phyloP scores from a whole-genome alignment of 2,888 invertebrate genomes.

The Lasioglossum figueresi region DNA sequence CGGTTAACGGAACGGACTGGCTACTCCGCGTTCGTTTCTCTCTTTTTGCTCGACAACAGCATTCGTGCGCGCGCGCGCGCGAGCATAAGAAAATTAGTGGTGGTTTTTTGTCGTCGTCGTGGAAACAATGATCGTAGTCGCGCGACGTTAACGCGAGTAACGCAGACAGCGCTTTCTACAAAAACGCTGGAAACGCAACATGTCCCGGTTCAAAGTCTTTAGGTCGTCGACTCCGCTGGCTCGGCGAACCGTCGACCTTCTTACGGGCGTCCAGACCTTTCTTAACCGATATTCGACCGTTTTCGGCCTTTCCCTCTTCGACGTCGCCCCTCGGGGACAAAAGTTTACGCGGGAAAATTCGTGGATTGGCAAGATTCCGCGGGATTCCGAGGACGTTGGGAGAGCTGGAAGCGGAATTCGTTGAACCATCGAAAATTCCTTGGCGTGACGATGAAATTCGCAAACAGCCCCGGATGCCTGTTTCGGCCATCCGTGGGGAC shows the following conservation, averaged over 20 bases:
- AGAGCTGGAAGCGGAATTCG: not conserved
- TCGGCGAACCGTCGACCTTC: constrained; percentile 71
- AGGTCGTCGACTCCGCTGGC: constrained; percentile 64
- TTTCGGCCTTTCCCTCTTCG: constrained; percentile 19
- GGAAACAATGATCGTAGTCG: constrained; percentile 47
- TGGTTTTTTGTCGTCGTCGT: constrained; percentile 3
- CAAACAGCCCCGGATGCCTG: not conserved
- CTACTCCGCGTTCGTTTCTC: not conserved
- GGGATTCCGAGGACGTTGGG: not conserved
- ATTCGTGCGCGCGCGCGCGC: not conserved
- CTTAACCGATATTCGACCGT: constrained; percentile 57
- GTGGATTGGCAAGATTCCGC: not conserved
- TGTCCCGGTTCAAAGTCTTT: constrained; percentile 72
- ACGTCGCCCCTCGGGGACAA: no score
- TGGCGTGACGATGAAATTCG: not conserved
- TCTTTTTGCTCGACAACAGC: not conserved
- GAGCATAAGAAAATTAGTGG: constrained; percentile 3
- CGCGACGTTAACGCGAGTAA: constrained; percentile 50
- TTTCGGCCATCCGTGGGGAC: not conserved
- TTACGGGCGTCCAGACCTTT: constrained; percentile 70
- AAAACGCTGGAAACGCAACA: constrained; percentile 68
- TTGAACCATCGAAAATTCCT: not conserved
- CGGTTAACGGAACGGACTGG: constrained; percentile 32
- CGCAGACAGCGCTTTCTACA: constrained; percentile 64
- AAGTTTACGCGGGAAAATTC: not conserved